phyloP scores from a whole-genome alignment of 1,140 invertebrate species.

The Drosophila sucinea region DNA sequence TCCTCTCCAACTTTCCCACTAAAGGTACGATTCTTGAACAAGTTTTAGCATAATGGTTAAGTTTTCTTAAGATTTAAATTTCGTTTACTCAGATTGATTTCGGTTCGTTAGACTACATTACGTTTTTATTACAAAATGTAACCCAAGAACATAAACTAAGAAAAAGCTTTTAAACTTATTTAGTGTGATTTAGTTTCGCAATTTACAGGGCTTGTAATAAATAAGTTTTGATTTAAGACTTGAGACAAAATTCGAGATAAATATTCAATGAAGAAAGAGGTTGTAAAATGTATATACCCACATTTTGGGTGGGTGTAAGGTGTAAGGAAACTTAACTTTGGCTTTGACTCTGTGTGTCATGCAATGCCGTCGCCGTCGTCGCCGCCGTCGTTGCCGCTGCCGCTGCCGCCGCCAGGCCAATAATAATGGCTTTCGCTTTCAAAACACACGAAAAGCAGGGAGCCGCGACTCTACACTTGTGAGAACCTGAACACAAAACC shows the following conservation, averaged over 20 bases:
- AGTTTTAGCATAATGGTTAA: too few species aligned
- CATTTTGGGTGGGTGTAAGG: background rate
- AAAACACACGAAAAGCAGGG: conserved; percentile 57
- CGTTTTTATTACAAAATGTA: background rate
- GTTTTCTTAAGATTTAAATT: too few species aligned
- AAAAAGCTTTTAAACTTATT: background rate
- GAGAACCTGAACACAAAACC: conserved; percentile 2
- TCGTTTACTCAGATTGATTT: too few species aligned
- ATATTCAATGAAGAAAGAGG: background rate
- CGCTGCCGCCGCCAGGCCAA: conserved; percentile 42
- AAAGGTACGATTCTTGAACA: too few species aligned
- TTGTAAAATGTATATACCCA: conserved; percentile 5
- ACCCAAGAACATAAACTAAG: background rate
- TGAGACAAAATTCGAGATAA: background rate
- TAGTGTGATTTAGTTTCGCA: background rate
- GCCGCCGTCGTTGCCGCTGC: too few species aligned
- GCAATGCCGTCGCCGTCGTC: conserved; percentile 48
- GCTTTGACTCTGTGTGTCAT: conserved; percentile 58
- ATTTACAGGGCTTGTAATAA: background rate
- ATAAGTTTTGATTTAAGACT: conserved; percentile 3
- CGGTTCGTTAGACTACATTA: too few species aligned
- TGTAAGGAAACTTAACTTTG: conserved; percentile 44
- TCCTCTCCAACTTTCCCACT: too few species aligned
- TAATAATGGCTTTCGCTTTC: conserved; percentile 79
- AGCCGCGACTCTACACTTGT: conserved; percentile 27